Evolutionary conservation across 2,797 vertebrate species (phyloP).

Genomic region (Danio tinwini): DNA sequence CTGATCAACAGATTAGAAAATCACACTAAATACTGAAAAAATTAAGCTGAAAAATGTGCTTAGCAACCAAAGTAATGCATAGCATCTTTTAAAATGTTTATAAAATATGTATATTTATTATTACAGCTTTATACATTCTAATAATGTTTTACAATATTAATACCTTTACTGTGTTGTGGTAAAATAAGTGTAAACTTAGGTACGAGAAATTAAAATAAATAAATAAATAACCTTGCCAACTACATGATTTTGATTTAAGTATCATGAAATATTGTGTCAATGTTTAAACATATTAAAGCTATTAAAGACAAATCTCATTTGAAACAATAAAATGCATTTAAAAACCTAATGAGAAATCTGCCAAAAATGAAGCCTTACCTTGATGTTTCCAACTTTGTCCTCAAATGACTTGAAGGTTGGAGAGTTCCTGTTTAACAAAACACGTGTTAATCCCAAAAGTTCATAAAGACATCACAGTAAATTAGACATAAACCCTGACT

Average conservation of each 20-base stretch:
- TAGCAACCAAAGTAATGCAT: neutral
- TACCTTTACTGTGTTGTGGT: neutral
- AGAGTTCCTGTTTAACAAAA: slow-evolving; percentile 85
- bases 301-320: neutral
- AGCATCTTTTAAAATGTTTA: neutral
- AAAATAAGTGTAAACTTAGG: neutral
- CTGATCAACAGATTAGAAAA: neutral
- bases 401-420: slow-evolving; percentile 97
- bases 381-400: slow-evolving; percentile 92
- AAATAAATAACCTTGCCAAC: too few species aligned
- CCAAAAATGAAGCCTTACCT: slow-evolving; percentile 78
- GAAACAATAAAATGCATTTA: neutral
- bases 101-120: too few species aligned
- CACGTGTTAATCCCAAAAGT: slow-evolving; percentile 14
- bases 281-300: neutral
- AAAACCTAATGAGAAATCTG: too few species aligned
- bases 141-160: neutral
- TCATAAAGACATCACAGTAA: neutral
- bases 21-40: too few species aligned
- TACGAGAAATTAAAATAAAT: too few species aligned
- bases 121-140: neutral
- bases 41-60: neutral
- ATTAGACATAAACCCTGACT: neutral
- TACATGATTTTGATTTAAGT: neutral
- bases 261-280: neutral